These are phyloP conservation scores for Apis mellifera DNA, from an alignment of 1,140 invertebrate species.

Conservation along the genomic window DNA sequence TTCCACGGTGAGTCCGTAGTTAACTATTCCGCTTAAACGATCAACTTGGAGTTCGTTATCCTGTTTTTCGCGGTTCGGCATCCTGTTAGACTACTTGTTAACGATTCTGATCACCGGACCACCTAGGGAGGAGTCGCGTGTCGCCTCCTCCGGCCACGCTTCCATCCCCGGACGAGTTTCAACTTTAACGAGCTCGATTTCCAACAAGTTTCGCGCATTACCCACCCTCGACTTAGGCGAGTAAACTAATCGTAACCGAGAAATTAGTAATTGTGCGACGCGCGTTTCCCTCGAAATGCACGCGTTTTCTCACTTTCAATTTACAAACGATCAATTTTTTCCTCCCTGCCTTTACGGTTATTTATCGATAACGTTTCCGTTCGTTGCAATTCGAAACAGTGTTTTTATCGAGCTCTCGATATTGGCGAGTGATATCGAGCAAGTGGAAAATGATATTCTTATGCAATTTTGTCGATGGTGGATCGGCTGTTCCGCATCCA, in stretches of 20 bases:
- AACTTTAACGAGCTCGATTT: constrained; percentile 70
- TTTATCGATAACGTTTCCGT: background rate
- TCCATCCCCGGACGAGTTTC: constrained; percentile 61
- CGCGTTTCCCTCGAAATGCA: background rate
- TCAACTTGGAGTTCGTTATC: constrained; percentile 43
- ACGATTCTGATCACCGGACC: constrained; percentile 68
- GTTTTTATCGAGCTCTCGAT: background rate
- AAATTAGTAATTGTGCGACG: constrained; percentile 22
- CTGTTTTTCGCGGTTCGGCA: constrained; percentile 62
- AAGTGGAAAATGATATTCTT: constrained; percentile 7
- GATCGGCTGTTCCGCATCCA: background rate
- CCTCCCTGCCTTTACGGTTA: background rate
- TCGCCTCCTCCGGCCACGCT: constrained; percentile 54
- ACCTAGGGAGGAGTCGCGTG: constrained; percentile 73
- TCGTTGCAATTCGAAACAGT: background rate
- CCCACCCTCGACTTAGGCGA: background rate
- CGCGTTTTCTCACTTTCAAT: background rate
- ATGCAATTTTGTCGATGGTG: background rate
- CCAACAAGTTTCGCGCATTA: constrained; percentile 28
- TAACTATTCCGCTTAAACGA: constrained; percentile 58
- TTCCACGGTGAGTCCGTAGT: constrained; percentile 26
- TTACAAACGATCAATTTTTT: background rate
- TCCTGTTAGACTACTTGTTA: constrained; percentile 76
- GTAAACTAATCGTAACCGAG: constrained; percentile 14
- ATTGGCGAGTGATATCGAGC: background rate